Conservation (phyloP, 1,140 invertebrate species). For the Tetramorium alpestre region DNA sequence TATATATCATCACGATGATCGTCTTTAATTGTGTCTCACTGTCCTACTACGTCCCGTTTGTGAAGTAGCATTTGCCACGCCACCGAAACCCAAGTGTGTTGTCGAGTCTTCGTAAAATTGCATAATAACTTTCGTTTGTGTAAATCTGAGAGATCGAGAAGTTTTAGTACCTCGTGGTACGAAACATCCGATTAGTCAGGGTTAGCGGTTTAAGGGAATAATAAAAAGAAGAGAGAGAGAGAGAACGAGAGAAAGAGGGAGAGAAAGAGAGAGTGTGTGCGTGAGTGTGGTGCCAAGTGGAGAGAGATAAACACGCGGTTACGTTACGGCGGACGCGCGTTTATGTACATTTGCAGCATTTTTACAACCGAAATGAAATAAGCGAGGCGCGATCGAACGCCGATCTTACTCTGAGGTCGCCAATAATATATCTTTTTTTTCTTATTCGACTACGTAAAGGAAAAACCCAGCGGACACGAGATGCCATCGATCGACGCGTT, state of each 20-base stretch:
- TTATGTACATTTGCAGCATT: slow-evolving; percentile 6
- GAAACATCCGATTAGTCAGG: slow-evolving; percentile 33
- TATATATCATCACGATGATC: slow-evolving; percentile 54
- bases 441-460: not conserved
- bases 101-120: slow-evolving; percentile 70
- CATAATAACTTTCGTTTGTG: slow-evolving; percentile 66
- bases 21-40: slow-evolving; percentile 57
- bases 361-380: slow-evolving; percentile 21
- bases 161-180: not conserved
- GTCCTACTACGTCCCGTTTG: slow-evolving; percentile 47
- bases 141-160: slow-evolving; percentile 24
- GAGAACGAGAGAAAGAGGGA: not conserved
- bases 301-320: slow-evolving; percentile 57
- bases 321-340: slow-evolving; percentile 58
- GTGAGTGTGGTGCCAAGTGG: slow-evolving; percentile 54
- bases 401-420: slow-evolving; percentile 12
- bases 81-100: slow-evolving; percentile 44
- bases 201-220: slow-evolving; percentile 23
- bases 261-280: slow-evolving; percentile 45
- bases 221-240: not conserved
- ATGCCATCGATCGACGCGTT: slow-evolving; percentile 36
- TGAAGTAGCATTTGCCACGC: slow-evolving; percentile 59
- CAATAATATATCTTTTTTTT: not conserved
- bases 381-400: not conserved
- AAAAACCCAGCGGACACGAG: slow-evolving; percentile 27